Evolutionary conservation across 2,888 invertebrate species (phyloP).

Genomic region (Sceliomorpha sp.): DNA sequence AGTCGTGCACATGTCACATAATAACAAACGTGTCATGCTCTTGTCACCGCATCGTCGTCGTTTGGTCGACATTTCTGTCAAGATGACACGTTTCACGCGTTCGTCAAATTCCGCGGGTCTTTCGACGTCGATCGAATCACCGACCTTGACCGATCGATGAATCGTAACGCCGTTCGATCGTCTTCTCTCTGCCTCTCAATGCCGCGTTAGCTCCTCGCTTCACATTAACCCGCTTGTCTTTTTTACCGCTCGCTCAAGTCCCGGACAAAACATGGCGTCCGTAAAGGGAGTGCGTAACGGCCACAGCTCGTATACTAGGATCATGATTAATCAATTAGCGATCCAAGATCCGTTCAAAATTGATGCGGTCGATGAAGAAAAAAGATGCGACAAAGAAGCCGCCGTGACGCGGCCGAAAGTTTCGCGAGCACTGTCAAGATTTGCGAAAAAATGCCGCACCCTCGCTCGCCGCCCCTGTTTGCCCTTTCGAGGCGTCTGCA

Average conservation of each 20-base stretch:
- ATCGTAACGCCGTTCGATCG: slow-evolving; percentile 30
- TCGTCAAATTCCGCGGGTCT: slow-evolving; percentile 11
- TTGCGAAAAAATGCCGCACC: slow-evolving; percentile 16
- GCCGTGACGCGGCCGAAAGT: slow-evolving; percentile 71
- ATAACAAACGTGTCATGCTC: too few species aligned
- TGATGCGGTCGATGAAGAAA: slow-evolving; percentile 60
- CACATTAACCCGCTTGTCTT: slow-evolving; percentile 36
- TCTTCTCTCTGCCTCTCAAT: slow-evolving; percentile 12
- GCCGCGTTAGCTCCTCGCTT: slow-evolving; percentile 19
- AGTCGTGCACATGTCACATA: too few species aligned
- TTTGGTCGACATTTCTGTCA: too few species aligned
- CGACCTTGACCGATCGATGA: slow-evolving; percentile 52
- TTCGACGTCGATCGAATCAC: slow-evolving; percentile 15
- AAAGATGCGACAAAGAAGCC: slow-evolving; percentile 71
- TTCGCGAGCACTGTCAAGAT: slow-evolving; percentile 20
- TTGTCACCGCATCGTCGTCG: too few species aligned
- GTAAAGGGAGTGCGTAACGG: slow-evolving; percentile 53
- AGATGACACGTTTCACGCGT: background rate
- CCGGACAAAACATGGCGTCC: slow-evolving; percentile 34
- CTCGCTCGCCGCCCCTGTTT: too few species aligned
- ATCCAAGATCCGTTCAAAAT: slow-evolving; percentile 71
- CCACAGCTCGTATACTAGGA: slow-evolving; percentile 57
- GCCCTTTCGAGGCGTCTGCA: too few species aligned
- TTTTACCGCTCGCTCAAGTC: slow-evolving; percentile 30
- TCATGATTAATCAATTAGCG: slow-evolving; percentile 79